These are phyloP conservation scores for Percopsis transmontana DNA, from an alignment of 2,113 vertebrate species.

Conservation along the genomic window DNA sequence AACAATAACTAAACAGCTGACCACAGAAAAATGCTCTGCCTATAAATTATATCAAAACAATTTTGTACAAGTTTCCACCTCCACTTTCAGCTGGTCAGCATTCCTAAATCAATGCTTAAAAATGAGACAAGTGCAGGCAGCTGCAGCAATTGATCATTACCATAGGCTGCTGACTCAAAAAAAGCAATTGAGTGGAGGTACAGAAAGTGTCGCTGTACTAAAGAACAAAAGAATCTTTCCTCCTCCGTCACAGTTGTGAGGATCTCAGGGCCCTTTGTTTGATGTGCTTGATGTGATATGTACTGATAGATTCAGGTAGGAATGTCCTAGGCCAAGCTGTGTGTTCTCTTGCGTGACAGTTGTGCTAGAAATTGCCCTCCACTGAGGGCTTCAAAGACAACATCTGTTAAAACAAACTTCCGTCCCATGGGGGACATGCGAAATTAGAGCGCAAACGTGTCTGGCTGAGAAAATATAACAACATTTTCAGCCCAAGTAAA, in stretches of 20 bases:
- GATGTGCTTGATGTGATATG: slow-evolving; percentile 62
- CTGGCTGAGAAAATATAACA: neutral
- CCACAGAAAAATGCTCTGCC: neutral
- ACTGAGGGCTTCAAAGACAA: slow-evolving; percentile 68
- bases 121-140: slow-evolving; percentile 2
- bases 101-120: neutral
- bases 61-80: neutral
- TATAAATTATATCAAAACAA: neutral
- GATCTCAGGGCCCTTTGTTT: slow-evolving; percentile 50
- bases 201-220: slow-evolving; percentile 33
- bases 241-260: slow-evolving; percentile 53
- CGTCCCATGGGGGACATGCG: slow-evolving; percentile 35
- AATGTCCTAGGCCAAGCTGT: slow-evolving; percentile 50
- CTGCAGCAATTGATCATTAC: neutral
- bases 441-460: slow-evolving; percentile 58
- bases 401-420: slow-evolving; percentile 73
- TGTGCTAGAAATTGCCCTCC: slow-evolving; percentile 60
- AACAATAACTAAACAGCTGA: no score
- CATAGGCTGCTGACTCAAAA: slow-evolving; percentile 16
- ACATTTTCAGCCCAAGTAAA: slow-evolving; percentile 60
- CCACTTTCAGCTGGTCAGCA: neutral
- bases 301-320: slow-evolving; percentile 64
- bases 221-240: slow-evolving; percentile 54
- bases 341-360: slow-evolving; percentile 59
- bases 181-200: slow-evolving; percentile 25